Evolutionary conservation across 2,888 invertebrate species (phyloP).

Genomic region (Xestia sexstrigata): DNA sequence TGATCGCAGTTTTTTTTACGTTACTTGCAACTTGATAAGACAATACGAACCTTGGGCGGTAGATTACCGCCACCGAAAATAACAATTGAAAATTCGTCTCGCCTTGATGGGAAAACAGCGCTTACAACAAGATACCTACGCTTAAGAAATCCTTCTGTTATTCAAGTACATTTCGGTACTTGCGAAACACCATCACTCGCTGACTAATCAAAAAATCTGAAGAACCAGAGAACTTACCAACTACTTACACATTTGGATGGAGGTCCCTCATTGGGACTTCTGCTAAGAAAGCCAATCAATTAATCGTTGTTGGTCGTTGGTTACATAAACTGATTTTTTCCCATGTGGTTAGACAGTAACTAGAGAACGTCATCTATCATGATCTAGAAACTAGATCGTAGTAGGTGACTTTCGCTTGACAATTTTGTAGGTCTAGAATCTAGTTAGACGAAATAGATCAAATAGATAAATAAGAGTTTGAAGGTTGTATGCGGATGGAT

Average conservation of each 20-base stretch:
- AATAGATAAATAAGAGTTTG: no score
- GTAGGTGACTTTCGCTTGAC: no score
- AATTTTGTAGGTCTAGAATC: no score
- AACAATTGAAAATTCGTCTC: constrained; percentile 41
- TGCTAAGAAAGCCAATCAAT: not conserved
- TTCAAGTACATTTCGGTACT: not conserved
- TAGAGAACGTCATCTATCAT: not conserved
- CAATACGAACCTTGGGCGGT: constrained; percentile 33
- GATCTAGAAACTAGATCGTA: not conserved
- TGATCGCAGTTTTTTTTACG: not conserved
- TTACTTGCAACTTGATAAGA: constrained; percentile 38
- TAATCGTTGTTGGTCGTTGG: not conserved
- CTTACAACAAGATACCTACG: constrained; percentile 22
- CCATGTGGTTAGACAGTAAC: not conserved
- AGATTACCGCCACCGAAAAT: constrained; percentile 29
- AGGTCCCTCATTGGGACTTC: not conserved
- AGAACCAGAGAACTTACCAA: not conserved
- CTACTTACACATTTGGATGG: not conserved
- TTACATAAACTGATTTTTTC: no score
- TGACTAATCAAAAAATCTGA: constrained; percentile 5
- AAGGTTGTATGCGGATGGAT: not conserved
- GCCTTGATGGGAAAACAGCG: constrained; percentile 22
- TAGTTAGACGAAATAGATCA: no score
- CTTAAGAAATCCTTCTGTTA: constrained; percentile 17
- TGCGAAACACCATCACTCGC: not conserved